These are phyloP conservation scores for Heterotis niloticus DNA, from an alignment of 2,113 vertebrate species.

Conservation along the genomic window DNA sequence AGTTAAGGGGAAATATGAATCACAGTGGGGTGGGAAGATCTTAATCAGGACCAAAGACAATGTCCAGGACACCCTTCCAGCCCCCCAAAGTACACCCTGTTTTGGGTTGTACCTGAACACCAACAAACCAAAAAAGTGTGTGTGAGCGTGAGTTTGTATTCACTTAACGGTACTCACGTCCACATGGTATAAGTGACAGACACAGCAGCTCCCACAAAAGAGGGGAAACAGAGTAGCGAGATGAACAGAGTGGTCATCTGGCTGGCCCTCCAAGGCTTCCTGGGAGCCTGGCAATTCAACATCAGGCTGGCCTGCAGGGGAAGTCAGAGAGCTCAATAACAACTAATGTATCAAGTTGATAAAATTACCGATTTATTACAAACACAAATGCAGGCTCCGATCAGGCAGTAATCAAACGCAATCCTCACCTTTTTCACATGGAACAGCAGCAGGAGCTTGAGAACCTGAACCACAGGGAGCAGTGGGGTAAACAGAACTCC, in stretches of 20 bases:
- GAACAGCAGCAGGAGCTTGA: constrained; percentile 84
- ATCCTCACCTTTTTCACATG: constrained; percentile 81
- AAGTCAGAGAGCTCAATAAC: neutral
- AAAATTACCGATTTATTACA: too few species aligned
- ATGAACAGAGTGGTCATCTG: constrained; percentile 88
- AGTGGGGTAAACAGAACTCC: constrained; percentile 79
- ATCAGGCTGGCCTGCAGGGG: constrained; percentile 77
- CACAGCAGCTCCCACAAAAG: constrained; percentile 78
- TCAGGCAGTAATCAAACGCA: neutral
- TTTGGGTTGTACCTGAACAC: neutral
- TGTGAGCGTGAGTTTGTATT: neutral
- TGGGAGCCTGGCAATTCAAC: constrained; percentile 87
- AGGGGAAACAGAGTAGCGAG: constrained; percentile 85
- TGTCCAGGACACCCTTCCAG: too few species aligned
- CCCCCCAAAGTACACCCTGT: neutral
- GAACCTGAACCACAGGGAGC: constrained; percentile 73
- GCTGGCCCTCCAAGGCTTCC: constrained; percentile 82
- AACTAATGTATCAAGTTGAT: too few species aligned
- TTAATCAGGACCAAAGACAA: neutral
- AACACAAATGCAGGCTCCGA: neutral
- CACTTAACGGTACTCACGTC: constrained; percentile 71
- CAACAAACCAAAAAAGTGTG: too few species aligned
- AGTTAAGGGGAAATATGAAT: neutral
- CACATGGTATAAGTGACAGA: constrained; percentile 84
- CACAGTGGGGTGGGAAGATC: too few species aligned